Conservation (phyloP, 2,888 invertebrate species). For the Limnephilus rhombicus region DNA sequence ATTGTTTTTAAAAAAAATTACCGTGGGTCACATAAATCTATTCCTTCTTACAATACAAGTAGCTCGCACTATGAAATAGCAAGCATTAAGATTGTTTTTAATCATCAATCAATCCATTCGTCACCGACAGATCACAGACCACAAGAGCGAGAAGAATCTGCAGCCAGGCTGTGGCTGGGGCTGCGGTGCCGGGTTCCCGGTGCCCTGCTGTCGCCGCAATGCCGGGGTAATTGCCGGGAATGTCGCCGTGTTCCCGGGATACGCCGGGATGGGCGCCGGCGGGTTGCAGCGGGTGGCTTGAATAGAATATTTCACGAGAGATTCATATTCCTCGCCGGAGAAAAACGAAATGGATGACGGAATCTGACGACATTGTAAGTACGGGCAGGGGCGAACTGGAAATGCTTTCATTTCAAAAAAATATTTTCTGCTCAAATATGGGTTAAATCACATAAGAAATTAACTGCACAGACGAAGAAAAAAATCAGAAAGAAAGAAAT, state of each 20-base stretch:
- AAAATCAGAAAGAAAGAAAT: too few species aligned
- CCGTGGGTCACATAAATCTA: neutral
- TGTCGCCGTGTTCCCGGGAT: constrained; percentile 8
- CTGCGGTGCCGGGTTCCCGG: neutral
- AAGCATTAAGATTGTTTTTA: neutral
- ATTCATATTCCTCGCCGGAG: constrained; percentile 12
- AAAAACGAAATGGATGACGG: constrained; percentile 19
- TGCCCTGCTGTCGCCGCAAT: neutral
- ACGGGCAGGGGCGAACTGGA: neutral
- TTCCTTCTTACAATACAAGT: neutral
- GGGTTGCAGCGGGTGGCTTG: neutral
- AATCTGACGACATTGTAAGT: constrained; percentile 31
- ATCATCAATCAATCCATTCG: neutral
- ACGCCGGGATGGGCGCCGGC: constrained; percentile 4
- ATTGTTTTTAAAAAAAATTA: neutral
- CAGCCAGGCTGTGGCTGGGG: neutral
- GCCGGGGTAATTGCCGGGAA: constrained; percentile 39
- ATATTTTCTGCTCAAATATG: too few species aligned
- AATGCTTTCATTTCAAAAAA: neutral
- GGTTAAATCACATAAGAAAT: too few species aligned
- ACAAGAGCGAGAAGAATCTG: neutral
- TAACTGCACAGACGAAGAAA: too few species aligned
- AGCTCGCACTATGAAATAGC: neutral
- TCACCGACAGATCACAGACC: neutral
- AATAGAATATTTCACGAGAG: constrained; percentile 31